Conservation (phyloP, 2,113 vertebrate species). For the Nymphicus hollandicus region DNA sequence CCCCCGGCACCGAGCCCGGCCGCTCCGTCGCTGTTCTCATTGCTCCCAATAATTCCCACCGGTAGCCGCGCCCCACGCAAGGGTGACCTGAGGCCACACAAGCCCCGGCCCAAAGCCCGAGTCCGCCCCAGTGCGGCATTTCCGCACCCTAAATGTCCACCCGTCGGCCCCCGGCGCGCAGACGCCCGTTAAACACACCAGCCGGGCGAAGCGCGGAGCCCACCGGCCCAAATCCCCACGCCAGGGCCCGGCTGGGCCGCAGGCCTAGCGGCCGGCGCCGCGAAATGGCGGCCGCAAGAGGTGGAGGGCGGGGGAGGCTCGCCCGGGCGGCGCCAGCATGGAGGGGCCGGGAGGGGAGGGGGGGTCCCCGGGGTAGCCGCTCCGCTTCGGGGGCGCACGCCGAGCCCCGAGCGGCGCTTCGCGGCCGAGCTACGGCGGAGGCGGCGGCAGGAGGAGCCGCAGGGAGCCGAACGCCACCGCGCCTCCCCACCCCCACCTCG, state of each 20-base stretch:
- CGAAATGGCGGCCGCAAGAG: background rate
- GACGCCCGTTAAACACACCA: background rate
- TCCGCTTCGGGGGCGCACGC: background rate
- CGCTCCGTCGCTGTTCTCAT: background rate
- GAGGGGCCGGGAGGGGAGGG: background rate
- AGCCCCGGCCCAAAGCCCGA: background rate
- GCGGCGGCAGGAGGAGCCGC: slow-evolving; percentile 29
- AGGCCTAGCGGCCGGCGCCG: background rate
- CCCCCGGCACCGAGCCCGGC: background rate
- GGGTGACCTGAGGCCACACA: background rate
- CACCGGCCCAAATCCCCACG: background rate
- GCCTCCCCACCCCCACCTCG: background rate
- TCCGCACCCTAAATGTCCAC: background rate
- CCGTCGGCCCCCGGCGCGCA: background rate
- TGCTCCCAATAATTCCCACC: background rate
- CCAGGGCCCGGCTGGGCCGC: background rate
- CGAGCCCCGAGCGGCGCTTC: slow-evolving; percentile 57
- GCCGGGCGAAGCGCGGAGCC: background rate
- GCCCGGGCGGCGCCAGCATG: background rate
- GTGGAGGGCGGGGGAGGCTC: background rate
- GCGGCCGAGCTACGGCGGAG: slow-evolving; percentile 13
- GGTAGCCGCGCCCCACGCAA: background rate
- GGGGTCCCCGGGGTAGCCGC: background rate
- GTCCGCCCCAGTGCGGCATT: background rate
- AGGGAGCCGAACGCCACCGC: slow-evolving; percentile 15